Conservation (phyloP, 2,888 invertebrate genomes). For the Geophilus truncorum region DNA sequence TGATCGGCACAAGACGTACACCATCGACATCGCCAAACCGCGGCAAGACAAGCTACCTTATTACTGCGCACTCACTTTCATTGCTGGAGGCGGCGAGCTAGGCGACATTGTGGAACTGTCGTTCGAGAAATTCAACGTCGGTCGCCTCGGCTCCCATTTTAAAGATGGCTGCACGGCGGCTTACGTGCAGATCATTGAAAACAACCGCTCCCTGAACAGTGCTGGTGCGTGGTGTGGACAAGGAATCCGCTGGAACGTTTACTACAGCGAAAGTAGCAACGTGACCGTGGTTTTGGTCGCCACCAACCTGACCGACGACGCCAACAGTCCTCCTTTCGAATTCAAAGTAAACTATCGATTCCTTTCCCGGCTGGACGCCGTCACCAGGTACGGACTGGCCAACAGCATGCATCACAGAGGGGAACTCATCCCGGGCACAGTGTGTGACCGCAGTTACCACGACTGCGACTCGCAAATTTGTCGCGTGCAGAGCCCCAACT, state of each 20-base stretch:
- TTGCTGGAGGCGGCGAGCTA: slow-evolving; percentile 70
- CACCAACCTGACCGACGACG: background rate
- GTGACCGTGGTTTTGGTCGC: slow-evolving; percentile 61
- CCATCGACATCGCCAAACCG: slow-evolving; percentile 64
- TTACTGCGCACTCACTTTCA: slow-evolving; percentile 75
- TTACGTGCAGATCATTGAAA: slow-evolving; percentile 71
- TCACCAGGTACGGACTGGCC: slow-evolving; percentile 69
- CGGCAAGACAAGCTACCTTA: slow-evolving; percentile 69
- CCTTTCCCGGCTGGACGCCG: slow-evolving; percentile 58
- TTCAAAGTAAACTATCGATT: slow-evolving; percentile 80
- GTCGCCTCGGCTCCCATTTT: slow-evolving; percentile 69
- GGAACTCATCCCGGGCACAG: slow-evolving; percentile 66
- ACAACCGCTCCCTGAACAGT: slow-evolving; percentile 61
- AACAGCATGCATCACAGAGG: slow-evolving; percentile 71
- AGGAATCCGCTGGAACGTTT: slow-evolving; percentile 78
- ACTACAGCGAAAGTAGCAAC: slow-evolving; percentile 74
- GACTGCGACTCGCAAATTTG: slow-evolving; percentile 66
- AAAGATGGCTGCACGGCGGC: slow-evolving; percentile 74
- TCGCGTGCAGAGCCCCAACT: slow-evolving; percentile 81
- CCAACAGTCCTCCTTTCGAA: slow-evolving; percentile 41
- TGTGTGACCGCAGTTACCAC: slow-evolving; percentile 73
- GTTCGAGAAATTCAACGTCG: slow-evolving; percentile 76
- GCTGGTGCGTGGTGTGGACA: slow-evolving; percentile 79
- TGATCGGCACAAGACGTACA: slow-evolving; percentile 70
- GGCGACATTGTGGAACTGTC: slow-evolving; percentile 77